These are phyloP conservation scores for Schizothorax lantsangensis DNA, from an alignment of 2,797 vertebrate species.

Conservation along the genomic window DNA sequence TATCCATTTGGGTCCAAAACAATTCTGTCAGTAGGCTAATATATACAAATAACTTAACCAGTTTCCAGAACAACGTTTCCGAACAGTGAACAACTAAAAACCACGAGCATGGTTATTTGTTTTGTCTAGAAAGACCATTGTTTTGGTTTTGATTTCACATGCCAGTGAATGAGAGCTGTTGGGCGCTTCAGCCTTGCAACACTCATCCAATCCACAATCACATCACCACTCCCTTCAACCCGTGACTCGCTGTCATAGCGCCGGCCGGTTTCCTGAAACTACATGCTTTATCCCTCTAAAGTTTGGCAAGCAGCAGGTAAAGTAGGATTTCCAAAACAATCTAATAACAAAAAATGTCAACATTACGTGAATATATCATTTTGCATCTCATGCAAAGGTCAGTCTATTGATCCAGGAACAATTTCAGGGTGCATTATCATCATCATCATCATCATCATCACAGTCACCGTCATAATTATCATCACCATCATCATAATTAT, in stretches of 20 bases:
- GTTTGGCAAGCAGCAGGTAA: not conserved
- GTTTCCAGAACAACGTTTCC: not conserved
- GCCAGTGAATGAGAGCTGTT: conserved; percentile 13
- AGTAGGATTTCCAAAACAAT: not conserved
- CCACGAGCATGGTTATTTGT: not conserved
- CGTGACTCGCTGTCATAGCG: conserved; percentile 49
- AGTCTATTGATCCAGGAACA: not conserved
- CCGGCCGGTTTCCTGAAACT: conserved; percentile 52
- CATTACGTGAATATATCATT: not conserved
- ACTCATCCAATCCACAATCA: not conserved
- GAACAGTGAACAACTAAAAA: not conserved
- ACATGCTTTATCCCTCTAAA: conserved; percentile 41
- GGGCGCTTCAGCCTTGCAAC: not conserved
- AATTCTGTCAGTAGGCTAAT: not conserved
- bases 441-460: not conserved
- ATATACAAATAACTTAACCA: not conserved
- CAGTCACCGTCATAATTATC: not conserved
- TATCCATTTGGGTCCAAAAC: not conserved
- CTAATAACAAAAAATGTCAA: not conserved
- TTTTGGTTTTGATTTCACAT: conserved; percentile 3
- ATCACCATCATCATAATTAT: not conserved
- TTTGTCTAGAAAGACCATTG: not conserved
- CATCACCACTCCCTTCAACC: conserved; percentile 49
- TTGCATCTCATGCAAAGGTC: not conserved
- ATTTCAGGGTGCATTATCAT: not conserved